Base-by-base conservation (phyloP, 2,113 vertebrate species). In the Symphodus melops region DNA sequence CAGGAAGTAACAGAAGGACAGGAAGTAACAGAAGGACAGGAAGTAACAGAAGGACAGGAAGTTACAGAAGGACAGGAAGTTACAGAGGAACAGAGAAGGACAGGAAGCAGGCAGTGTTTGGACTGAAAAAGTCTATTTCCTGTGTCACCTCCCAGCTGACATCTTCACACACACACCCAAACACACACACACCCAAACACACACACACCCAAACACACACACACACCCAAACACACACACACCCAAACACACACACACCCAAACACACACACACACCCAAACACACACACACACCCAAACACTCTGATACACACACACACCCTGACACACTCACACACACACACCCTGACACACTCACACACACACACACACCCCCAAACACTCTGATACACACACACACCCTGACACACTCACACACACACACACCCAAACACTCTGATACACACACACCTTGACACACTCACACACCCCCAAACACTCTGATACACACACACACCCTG, bases 351-450 rank as follows among this genome's bases (percentile, higher is more conserved):
- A n/a, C n/a, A n/a, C 28, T 46, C 68, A 70, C 54, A 42, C 70
- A 62, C 69, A 49, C 80, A 83, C 72, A 21, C 51, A 44, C 16
- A 64, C 44, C 78, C 84, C 61, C 73, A 83, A 83, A 85, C 78
- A 67, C 77, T 76, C 28, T 2, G 12, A 28, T 46, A n/a, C n/a
- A n/a, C n/a, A n/a, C n/a, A n/a, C n/a, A n/a, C n/a, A n/a, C n/a
- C n/a, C n/a, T n/a, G n/a, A n/a, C n/a, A n/a, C n/a, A n/a, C 68
- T 73, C 54, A 42, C 70, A 62, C 69, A 49, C 80, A 83, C 72
- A 21, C 51, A 44, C 16, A 64, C 84, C 61, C 73, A 83, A 83
- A 85, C 78, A n/a, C n/a, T n/a, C n/a, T n/a, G n/a, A n/a, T n/a
- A 25, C 25, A 25, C 25, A 25, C 25, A 2, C 25, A 25, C 25